Evolutionary conservation across 1,140 invertebrate species (phyloP).

Genomic region (Cyrtorhinus lividipennis): DNA sequence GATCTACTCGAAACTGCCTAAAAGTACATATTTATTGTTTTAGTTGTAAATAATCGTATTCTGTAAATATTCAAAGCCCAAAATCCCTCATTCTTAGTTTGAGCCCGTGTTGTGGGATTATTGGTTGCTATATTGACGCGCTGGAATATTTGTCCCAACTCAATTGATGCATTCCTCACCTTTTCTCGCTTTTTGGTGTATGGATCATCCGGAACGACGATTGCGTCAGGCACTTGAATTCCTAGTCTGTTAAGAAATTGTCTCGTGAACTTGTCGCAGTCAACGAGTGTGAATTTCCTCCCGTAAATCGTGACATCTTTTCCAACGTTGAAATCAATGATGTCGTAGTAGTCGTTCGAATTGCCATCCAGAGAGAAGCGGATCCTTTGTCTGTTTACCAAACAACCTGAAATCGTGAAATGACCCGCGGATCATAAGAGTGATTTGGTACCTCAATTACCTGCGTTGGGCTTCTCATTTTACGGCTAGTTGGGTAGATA

Average conservation of each 20-base stretch:
- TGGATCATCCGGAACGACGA: conserved; percentile 41
- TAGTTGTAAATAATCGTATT: no score
- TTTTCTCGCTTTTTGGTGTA: conserved; percentile 33
- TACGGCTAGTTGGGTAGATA: no score
- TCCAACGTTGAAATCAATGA: conserved; percentile 62
- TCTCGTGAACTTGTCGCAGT: conserved; percentile 74
- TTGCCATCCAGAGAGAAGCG: conserved; percentile 44
- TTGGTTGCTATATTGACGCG: no score
- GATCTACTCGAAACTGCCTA: no score
- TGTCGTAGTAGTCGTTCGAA: conserved; percentile 51
- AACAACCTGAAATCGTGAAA: conserved; percentile 37
- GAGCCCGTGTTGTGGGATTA: no score
- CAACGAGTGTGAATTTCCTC: conserved; percentile 60
- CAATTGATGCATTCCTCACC: conserved; percentile 28
- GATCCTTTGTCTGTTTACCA: conserved; percentile 62
- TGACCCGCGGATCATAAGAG: no score
- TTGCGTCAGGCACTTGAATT: conserved; percentile 58
- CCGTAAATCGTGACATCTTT: conserved; percentile 58
- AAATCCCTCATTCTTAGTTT: no score
- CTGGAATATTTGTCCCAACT: no score
- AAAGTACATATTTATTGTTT: no score
- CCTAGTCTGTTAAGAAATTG: conserved; percentile 70
- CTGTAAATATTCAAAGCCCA: no score
- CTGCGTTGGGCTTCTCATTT: no score
- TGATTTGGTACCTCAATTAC: no score